Evolutionary conservation across 2,113 vertebrate species (phyloP), one percentile per base, ranked within the genome.

Genomic region (Panthera tigris): DNA sequence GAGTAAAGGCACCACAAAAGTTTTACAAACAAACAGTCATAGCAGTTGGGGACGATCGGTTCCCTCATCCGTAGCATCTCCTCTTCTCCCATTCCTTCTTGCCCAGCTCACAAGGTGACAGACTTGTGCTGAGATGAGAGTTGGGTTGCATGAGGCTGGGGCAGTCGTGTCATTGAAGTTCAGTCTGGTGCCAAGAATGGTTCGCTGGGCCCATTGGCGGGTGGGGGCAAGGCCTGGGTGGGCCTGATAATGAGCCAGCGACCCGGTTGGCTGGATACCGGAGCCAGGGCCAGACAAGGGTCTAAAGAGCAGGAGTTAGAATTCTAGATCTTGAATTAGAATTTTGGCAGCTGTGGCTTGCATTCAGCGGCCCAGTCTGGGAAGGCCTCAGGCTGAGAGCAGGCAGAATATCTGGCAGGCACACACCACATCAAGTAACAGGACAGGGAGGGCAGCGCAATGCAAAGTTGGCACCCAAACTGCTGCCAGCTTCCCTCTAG

Each of bases 251-350:
- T 66, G 80, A 95, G 90, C 89, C 94, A 96, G 66, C 80, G 29
- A 94, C 92, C 61, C 0, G 1, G 57, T 82, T 92, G 83, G 74
- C 45, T 25, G 95, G 94, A 87, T 76, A 57, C 79, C 41, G 55
- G n/a, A 78, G 94, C 73, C n/a, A 94, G 63, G 79, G 79, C 95
- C 96, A 92, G 92, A 96, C 95, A 91, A 87, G 80, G 90, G 79
- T 97, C 92, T 92, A 91, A 96, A 96, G 88, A 97, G 81, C 83
- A 96, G 79, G 45, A 94, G 81, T 96, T 91, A 96, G 85, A 94
- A 94, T 95, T 96, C 88, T 96, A 80, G 83, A 93, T 92, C 61
- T 94, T 95, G 92, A 95, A 89, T 97, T 85, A 95, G 92, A 97
- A 97, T 93, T 92, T 95, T 97, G 95, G 94, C 97, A 96, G 69